Conservation (phyloP, 2,113 vertebrate species). For the Aspiorhynchus laticeps region DNA sequence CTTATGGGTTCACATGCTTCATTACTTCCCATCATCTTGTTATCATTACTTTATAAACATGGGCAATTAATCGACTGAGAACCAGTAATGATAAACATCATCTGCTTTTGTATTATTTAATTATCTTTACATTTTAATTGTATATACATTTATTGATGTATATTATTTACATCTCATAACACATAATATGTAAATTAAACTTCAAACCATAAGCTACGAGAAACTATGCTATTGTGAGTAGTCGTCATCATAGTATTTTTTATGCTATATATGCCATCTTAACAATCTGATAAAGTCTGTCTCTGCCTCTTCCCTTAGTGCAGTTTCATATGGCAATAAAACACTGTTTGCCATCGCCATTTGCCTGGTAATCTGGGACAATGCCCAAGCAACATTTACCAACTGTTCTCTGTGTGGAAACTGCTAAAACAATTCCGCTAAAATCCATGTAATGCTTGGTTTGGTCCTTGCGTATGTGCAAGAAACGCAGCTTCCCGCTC, state of each 20-base stretch:
- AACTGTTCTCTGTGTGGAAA: slow-evolving; percentile 28
- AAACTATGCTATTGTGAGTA: background rate
- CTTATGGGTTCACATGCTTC: slow-evolving; percentile 20
- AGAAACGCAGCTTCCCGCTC: background rate
- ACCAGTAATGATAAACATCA: background rate
- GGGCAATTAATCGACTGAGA: background rate
- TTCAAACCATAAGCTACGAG: too few species aligned
- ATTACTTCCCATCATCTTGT: background rate
- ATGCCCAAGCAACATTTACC: too few species aligned
- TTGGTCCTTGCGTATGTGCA: background rate
- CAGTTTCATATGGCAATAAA: background rate
- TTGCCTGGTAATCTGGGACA: slow-evolving; percentile 16
- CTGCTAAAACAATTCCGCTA: background rate
- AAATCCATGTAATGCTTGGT: slow-evolving; percentile 12
- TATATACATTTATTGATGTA: too few species aligned
- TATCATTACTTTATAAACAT: slow-evolving; percentile 31
- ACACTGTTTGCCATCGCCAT: background rate
- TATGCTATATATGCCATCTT: background rate
- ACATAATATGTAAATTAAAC: too few species aligned
- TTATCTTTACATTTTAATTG: too few species aligned
- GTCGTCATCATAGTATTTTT: too few species aligned
- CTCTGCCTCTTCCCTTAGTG: background rate
- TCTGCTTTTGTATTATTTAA: background rate
- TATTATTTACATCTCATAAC: too few species aligned
- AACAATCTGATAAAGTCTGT: background rate